Evolutionary conservation across 1,140 invertebrate genomes (phyloP), one percentile per base, ranked within the genome.

Genomic region (Dysdera silvatica): DNA sequence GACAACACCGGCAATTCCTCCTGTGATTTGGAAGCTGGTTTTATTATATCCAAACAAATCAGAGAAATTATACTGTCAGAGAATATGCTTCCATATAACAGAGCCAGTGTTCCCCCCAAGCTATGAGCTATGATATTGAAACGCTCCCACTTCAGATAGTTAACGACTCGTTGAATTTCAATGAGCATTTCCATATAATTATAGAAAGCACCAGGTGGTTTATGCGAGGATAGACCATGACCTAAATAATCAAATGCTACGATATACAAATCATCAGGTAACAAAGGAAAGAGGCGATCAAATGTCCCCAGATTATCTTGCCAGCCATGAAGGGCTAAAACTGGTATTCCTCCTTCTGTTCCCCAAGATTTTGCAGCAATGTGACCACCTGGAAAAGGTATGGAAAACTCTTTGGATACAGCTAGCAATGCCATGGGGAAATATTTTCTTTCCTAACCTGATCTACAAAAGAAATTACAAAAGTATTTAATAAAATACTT

Each of bases 291-390:
- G 37, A 94, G 77, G 53, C 78, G 80, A 75, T 93, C 89, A 80
- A 89, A 94, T 23, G 84, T 86, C 16, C 87, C 88, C 45, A 86
- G 84, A 74, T 93, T 94, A 74, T 93, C 89, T 77, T 90, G 87
- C 83, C 89, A 91, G 43, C 87, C 87, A 71, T 90, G 87, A 37
- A 89, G 67, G 2, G 82, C 80, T n/a, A 89, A 69, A 54, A 88
- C 81, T 2, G 86, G 86, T 48, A 80, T 75, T 10, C 79, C 75
- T 64, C 83, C 73, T 43, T 78, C 77, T 6, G 79, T 79, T 14
- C 84, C 84, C 82, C 85, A 89, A 74, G 82, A 78, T 76, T 87
- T 75, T 73, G 85, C 87, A 33, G 84, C 82, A 31, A 90, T 80
- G 61, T 83, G 80, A 23, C 88, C 88, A 86, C 85, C 89, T 37